A percentile compares a stretch with the other conserved stretches of the same genome.
Conservation (phyloP, 2,888 invertebrate genomes). For the Ashinkailepas kermadecensis region DNA sequence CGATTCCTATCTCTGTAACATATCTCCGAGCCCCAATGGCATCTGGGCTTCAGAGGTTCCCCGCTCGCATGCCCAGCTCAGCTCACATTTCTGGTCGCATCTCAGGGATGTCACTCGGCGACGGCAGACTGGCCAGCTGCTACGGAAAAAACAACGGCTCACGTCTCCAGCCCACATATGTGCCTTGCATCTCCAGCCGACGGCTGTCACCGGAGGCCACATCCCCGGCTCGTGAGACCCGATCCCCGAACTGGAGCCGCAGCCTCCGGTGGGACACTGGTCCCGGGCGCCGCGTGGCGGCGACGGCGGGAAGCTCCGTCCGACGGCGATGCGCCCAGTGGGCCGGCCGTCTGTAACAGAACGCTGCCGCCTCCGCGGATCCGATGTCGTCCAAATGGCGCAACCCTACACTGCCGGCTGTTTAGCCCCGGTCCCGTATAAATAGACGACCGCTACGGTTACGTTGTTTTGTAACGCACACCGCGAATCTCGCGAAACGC, state of each 20-base stretch:
- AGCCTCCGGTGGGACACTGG: neutral
- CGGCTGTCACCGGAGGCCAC: no score
- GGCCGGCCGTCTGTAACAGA: constrained; percentile 2
- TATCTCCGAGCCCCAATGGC: no score
- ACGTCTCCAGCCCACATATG: no score
- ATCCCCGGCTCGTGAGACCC: no score
- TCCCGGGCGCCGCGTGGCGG: neutral
- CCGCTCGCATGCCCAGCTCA: no score
- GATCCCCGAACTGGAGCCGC: neutral
- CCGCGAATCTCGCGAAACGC: constrained; percentile 19
- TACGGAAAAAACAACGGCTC: no score
- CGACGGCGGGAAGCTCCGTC: neutral
- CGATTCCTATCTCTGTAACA: no score
- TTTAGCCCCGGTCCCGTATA: constrained; percentile 9
- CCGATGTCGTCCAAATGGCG: constrained; percentile 6
- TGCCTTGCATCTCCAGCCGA: no score
- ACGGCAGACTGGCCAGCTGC: no score
- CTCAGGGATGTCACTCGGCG: no score
- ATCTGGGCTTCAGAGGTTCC: no score
- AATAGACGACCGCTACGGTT: constrained; percentile 17
- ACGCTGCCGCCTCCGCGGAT: neutral
- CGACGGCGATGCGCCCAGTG: neutral
- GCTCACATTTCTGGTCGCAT: no score
- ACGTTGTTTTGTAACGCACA: constrained; percentile 17
- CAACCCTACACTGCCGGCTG: constrained; percentile 6